phyloP scores from a whole-genome alignment of 2,797 vertebrate species.

The Saxicola maurus region DNA sequence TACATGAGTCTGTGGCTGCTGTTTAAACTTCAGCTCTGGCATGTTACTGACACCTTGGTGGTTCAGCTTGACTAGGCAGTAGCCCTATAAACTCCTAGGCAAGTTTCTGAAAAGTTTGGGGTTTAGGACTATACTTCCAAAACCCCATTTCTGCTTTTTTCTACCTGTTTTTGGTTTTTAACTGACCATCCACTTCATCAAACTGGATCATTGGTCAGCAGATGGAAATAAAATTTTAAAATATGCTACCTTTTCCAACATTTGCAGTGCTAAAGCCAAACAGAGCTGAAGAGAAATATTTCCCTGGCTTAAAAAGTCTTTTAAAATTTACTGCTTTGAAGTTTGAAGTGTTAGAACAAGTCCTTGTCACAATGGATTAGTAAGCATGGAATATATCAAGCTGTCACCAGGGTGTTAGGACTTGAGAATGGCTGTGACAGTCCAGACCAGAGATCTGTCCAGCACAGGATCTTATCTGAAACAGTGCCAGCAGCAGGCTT shows the following conservation, averaged over 20 bases:
- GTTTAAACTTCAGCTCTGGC: neutral
- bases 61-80: neutral
- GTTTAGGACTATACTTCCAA: neutral
- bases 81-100: neutral
- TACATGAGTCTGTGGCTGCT: accelerated
- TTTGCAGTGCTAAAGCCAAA: neutral
- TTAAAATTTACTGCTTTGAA: neutral
- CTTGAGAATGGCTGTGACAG: neutral
- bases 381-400: neutral
- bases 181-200: neutral
- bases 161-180: neutral
- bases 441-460: neutral
- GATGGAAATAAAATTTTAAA: neutral
- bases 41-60: neutral
- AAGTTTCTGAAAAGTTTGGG: neutral
- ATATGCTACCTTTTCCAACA: neutral
- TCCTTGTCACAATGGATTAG: conserved; percentile 35
- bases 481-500: neutral
- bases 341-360: neutral
- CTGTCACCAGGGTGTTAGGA: neutral
- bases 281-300: neutral
- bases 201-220: neutral
- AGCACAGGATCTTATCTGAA: neutral
- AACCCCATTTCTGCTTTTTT: neutral
- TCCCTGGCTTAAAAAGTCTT: neutral